phyloP scores from a whole-genome alignment of 2,888 invertebrate species.

The Pinctada fucata region DNA sequence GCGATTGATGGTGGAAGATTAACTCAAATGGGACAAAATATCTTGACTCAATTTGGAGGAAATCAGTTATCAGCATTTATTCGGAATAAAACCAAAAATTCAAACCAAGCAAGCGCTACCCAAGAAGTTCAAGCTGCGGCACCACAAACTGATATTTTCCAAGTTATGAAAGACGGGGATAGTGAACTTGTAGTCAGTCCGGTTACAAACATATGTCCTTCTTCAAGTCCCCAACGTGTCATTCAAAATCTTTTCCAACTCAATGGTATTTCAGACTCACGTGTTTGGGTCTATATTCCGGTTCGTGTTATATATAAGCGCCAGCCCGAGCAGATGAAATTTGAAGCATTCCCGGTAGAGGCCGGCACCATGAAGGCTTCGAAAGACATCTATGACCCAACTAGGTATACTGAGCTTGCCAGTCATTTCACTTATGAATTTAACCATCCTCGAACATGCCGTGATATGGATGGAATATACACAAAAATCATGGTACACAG shows the following conservation, averaged over 20 bases:
- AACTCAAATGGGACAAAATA: neutral
- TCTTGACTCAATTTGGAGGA: slow-evolving; percentile 19
- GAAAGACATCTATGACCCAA: slow-evolving; percentile 36
- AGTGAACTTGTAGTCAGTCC: slow-evolving; percentile 25
- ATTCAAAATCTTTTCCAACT: slow-evolving; percentile 44
- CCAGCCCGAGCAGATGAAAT: slow-evolving; percentile 28
- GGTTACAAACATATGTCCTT: slow-evolving; percentile 38
- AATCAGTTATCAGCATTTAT: slow-evolving; percentile 4
- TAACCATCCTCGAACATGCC: slow-evolving; percentile 6
- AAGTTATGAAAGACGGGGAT: slow-evolving; percentile 8
- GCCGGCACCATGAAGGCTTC: slow-evolving; percentile 11
- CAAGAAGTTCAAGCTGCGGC: neutral
- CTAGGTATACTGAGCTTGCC: slow-evolving; percentile 14
- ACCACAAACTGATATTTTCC: neutral
- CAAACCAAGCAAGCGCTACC: neutral
- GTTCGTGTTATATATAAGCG: slow-evolving; percentile 46
- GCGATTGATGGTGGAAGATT: slow-evolving; percentile 2
- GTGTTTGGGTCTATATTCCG: slow-evolving; percentile 55
- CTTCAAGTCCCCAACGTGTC: slow-evolving; percentile 23
- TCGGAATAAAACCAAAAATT: slow-evolving; percentile 9
- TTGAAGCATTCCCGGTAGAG: slow-evolving; percentile 28
- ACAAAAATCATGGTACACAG: slow-evolving; percentile 61
- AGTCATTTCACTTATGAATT: slow-evolving; percentile 6
- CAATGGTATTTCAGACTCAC: slow-evolving; percentile 43
- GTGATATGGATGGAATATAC: slow-evolving; percentile 36